Base-by-base conservation (phyloP, 23 tunicate genomes). In the Clavelina lepadiformis region DNA sequence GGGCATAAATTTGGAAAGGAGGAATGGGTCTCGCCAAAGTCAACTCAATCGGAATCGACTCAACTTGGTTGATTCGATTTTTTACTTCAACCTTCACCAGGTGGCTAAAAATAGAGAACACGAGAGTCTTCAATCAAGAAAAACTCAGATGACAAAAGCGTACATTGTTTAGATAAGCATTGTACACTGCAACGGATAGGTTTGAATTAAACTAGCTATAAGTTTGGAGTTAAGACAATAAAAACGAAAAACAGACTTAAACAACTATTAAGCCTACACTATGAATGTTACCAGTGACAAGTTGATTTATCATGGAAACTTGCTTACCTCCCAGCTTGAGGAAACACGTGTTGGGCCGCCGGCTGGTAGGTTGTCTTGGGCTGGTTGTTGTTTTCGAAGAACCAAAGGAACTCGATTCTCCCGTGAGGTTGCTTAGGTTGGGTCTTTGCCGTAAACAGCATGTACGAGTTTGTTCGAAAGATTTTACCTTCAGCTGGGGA, bases 31-130 rank as follows among this genome's bases (percentile, higher is more conserved):
- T 68, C 29, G 46, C 35, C 24, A 72, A 44, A 2, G 38, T 58
- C 7, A 72, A 21, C 25, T 58, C 52, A 1, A 15, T 23, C 0
- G 26, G 6, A 22, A 36, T 21, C 6, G 78, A 72, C 35, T 46
- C 51, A 11, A 72, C 67, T 28, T 58, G 29, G 68, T 72, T 72
- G 2, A 72, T 45, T 5, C 46, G 29, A 22, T 72, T 72, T 30
- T 3, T 59, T 28, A 58, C 78, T 22, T 46, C 65, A 25, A 72
- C 78, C 46, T 72, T 59, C 1, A 46, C 78, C 38, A 72, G 31
- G 78, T 72, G 59, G 23, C 78, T 72, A 41, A 41, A 72, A 56
- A 31, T 23, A n/a, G 61, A 28, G 49, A 15, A 11, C 11, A 26
- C 15, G 30, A 13, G 29, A 22, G 31, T 33, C 61, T 33, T 56